Conservation (phyloP, 2,888 invertebrate species). For the Chalcosyrphus nemorum region DNA sequence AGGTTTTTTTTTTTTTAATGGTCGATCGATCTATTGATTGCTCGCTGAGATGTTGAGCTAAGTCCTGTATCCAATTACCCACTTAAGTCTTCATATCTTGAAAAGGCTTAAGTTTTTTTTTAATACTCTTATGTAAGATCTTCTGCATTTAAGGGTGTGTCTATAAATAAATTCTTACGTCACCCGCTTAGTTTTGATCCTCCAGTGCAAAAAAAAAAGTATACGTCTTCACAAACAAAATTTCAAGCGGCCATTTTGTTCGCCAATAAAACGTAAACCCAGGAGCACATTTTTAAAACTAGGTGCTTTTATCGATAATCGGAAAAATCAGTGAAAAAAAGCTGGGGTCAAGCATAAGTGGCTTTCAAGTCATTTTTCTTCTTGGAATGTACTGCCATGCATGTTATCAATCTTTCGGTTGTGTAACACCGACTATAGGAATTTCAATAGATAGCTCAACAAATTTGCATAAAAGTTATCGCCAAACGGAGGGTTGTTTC, state of each 20-base stretch:
- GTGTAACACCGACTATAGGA: background rate
- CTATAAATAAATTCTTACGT: slow-evolving; percentile 9
- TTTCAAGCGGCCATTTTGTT: background rate
- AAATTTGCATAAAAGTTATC: background rate
- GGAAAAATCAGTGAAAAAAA: background rate
- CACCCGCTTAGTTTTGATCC: background rate
- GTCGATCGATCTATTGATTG: too few species aligned
- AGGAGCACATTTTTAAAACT: background rate
- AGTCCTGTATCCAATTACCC: too few species aligned
- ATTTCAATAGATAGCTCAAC: background rate
- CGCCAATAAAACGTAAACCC: background rate
- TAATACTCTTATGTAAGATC: too few species aligned
- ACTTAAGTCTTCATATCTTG: too few species aligned
- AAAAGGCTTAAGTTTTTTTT: too few species aligned
- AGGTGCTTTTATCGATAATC: background rate
- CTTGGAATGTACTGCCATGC: background rate
- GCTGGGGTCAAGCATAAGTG: background rate
- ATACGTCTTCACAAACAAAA: background rate
- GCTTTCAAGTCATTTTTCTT: too few species aligned
- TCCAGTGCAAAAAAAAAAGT: background rate
- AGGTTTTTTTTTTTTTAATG: too few species aligned
- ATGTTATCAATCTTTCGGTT: background rate
- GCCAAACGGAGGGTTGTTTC: too few species aligned
- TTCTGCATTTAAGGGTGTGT: too few species aligned
- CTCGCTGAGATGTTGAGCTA: too few species aligned